phyloP scores from a whole-genome alignment of 2,113 vertebrate genomes.

The Amphilophus citrinellus region DNA sequence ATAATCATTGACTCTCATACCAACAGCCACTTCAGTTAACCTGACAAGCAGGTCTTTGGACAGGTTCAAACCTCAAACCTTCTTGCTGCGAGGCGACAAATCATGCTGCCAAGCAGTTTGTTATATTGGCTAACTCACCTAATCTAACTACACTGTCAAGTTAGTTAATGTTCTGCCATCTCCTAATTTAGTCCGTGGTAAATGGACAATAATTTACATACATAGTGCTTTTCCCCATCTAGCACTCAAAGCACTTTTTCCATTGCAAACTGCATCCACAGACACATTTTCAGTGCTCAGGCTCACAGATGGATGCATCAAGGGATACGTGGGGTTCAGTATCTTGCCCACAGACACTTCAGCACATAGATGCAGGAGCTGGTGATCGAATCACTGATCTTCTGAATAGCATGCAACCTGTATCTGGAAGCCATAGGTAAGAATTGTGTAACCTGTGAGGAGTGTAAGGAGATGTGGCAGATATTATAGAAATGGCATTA shows the following conservation, averaged over 20 bases:
- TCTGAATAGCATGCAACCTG: neutral
- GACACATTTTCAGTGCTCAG: neutral
- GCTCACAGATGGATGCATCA: neutral
- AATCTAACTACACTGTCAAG: neutral
- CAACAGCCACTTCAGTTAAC: neutral
- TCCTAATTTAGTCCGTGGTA: neutral
- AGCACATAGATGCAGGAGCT: neutral
- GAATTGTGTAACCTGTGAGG: neutral
- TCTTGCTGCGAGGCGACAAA: neutral
- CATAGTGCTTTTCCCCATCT: neutral
- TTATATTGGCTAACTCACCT: neutral
- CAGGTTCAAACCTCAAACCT: neutral
- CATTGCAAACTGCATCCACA: neutral
- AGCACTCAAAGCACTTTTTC: neutral
- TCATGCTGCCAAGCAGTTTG: neutral
- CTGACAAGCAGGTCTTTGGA: neutral
- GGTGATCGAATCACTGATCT: neutral
- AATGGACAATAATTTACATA: neutral
- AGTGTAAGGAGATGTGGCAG: neutral
- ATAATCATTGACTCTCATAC: neutral
- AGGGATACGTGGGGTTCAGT: neutral
- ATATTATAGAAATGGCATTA: neutral
- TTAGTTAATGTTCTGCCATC: neutral
- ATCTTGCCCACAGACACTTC: neutral
- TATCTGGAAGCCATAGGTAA: neutral